These are phyloP conservation scores for Speoplatyrhinus poulsoni DNA, from an alignment of 2,113 vertebrate species.

Conservation along the genomic window DNA sequence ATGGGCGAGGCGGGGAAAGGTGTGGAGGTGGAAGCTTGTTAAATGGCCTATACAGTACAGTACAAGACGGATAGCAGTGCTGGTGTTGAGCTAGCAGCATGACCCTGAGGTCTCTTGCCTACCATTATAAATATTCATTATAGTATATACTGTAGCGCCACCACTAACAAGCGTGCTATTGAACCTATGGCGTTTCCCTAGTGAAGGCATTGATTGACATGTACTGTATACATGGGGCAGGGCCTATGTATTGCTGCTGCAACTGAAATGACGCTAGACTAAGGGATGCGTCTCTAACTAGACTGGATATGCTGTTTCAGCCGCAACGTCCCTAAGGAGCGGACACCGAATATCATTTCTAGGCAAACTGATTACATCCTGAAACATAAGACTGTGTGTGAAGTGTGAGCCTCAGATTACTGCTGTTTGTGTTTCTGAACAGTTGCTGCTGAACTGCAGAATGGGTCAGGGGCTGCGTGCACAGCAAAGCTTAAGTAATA, in stretches of 20 bases:
- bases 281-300: constrained; percentile 52
- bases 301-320: constrained; percentile 56
- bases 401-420: constrained; percentile 53
- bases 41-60: not conserved
- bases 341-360: constrained; percentile 63
- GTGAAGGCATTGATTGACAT: constrained; percentile 51
- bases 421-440: constrained; percentile 44
- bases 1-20: not conserved
- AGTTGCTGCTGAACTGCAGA: constrained; percentile 57
- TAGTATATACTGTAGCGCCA: constrained; percentile 4
- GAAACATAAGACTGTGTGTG: constrained; percentile 54
- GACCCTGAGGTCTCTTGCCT: constrained; percentile 15
- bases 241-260: constrained; percentile 47
- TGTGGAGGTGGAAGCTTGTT: not conserved
- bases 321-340: constrained; percentile 50
- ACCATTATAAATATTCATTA: constrained; percentile 15
- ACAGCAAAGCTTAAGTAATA: constrained; percentile 56
- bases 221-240: constrained; percentile 31
- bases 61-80: constrained; percentile 1
- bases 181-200: constrained; percentile 51
- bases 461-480: constrained; percentile 46
- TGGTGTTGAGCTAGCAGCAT: not conserved
- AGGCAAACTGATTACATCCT: constrained; percentile 59
- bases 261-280: constrained; percentile 24
- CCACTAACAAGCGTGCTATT: constrained; percentile 32